phyloP scores from a whole-genome alignment of 2,113 vertebrate genomes.

The Echinops telfairi region DNA sequence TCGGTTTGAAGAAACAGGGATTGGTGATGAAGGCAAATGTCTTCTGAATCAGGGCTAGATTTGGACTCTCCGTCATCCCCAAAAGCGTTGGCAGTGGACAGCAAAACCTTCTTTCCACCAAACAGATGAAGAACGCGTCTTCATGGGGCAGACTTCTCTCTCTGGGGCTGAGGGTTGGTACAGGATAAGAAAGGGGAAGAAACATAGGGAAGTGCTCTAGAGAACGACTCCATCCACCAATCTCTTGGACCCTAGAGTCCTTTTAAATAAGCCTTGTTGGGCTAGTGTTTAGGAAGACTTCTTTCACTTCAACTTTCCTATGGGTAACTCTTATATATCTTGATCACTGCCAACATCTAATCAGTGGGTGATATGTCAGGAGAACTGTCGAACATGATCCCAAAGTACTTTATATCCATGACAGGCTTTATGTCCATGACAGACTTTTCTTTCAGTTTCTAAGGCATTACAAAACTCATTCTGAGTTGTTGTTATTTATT shows the following conservation, averaged over 20 bases:
- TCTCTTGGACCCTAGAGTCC: neutral
- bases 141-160: neutral
- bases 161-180: neutral
- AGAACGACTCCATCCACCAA: neutral
- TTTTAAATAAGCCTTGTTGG: neutral
- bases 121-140: neutral
- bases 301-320: too few species aligned
- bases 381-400: too few species aligned
- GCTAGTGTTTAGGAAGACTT: too few species aligned
- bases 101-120: neutral
- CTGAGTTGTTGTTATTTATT: too few species aligned
- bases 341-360: too few species aligned
- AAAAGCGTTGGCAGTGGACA: neutral
- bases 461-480: too few species aligned
- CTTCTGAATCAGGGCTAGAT: neutral
- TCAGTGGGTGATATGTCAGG: too few species aligned
- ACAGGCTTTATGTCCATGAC: too few species aligned
- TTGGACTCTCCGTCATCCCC: neutral
- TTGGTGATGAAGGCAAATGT: neutral
- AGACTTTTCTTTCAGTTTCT: too few species aligned
- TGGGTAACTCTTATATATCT: too few species aligned
- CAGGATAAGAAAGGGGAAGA: neutral
- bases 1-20: neutral
- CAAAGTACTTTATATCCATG: too few species aligned
- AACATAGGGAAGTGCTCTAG: neutral